A percentile compares a stretch with the other conserved stretches of the same genome.
These are phyloP conservation scores for Petrocephalus zakoni DNA, from an alignment of 2,113 vertebrate genomes.

Conservation along the genomic window DNA sequence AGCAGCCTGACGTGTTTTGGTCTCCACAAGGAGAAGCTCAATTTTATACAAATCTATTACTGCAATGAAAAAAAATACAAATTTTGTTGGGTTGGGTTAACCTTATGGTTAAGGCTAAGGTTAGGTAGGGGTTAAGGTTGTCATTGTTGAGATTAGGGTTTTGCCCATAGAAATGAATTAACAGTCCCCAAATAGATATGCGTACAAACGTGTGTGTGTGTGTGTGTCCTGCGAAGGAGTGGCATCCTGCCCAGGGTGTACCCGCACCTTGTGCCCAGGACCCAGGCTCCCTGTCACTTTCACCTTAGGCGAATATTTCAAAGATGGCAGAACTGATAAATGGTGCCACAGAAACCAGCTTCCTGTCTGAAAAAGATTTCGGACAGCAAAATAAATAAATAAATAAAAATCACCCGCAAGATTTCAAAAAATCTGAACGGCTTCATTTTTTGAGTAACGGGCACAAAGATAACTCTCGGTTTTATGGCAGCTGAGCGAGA, in stretches of 20 bases:
- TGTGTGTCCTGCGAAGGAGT: background rate
- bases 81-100: background rate
- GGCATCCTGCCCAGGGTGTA: background rate
- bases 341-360: background rate
- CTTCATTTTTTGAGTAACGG: background rate
- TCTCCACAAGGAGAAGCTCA: background rate
- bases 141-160: background rate
- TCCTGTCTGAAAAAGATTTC: background rate
- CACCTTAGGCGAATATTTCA: background rate
- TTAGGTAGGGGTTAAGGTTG: background rate
- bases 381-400: too few relatives aligned
- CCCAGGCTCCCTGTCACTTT: background rate
- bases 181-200: too few relatives aligned
- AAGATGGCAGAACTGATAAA: background rate
- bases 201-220: too few relatives aligned
- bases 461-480: background rate
- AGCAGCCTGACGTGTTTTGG: background rate
- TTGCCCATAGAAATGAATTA: too few relatives aligned
- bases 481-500: conserved; percentile 7
- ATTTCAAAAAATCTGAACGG: background rate
- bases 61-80: background rate
- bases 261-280: background rate
- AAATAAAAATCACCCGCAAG: background rate
- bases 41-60: background rate
- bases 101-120: background rate